Conservation (phyloP, 2,888 invertebrate genomes). For the Scaptomyza parva region DNA sequence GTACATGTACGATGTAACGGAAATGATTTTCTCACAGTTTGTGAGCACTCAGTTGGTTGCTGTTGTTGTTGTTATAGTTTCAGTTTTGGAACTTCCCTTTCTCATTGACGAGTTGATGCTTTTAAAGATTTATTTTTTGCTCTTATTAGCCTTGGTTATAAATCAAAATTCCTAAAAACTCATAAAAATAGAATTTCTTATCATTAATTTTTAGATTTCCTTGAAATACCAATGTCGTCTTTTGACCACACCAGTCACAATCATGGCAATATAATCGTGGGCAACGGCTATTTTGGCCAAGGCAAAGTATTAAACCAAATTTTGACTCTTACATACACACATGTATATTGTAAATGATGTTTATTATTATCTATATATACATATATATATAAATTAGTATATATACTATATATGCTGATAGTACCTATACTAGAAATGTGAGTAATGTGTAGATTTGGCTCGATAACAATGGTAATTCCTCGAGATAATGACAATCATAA, state of each 20-base stretch:
- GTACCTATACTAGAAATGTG: slow-evolving; percentile 29
- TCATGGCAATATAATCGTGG: background rate
- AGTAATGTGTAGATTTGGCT: slow-evolving; percentile 70
- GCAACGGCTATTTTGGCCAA: slow-evolving; percentile 15
- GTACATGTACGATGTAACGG: slow-evolving; percentile 63
- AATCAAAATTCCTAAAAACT: background rate
- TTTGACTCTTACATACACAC: background rate
- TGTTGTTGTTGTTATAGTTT: slow-evolving; percentile 5
- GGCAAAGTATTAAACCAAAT: background rate
- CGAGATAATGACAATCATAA: slow-evolving; percentile 68
- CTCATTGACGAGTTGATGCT: background rate
- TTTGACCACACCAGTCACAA: slow-evolving; percentile 4
- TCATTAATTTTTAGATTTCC: background rate
- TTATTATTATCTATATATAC: background rate
- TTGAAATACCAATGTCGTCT: background rate
- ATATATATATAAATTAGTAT: background rate
- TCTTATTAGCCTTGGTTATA: too few species aligned
- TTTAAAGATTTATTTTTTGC: too few species aligned
- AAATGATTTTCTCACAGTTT: slow-evolving; percentile 58
- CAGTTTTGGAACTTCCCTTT: slow-evolving; percentile 17
- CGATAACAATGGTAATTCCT: slow-evolving; percentile 76
- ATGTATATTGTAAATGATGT: background rate
- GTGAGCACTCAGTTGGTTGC: background rate
- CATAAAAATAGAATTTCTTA: background rate
- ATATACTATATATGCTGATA: slow-evolving; percentile 9